Base-by-base conservation (phyloP, 2,888 invertebrate genomes). In the Hedya salicella region DNA sequence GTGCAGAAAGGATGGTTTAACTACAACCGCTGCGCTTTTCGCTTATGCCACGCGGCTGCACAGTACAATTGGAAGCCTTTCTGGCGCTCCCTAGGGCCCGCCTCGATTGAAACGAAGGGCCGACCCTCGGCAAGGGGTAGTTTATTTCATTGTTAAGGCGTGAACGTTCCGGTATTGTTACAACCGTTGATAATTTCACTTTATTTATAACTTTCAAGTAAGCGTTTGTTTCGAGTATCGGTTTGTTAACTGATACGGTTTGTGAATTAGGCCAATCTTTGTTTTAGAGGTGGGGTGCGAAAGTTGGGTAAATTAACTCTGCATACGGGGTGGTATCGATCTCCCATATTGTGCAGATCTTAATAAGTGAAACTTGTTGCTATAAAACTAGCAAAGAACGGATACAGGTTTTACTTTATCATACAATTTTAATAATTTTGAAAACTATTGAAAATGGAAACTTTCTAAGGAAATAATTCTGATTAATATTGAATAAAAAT, bases 141-240 rank as follows among this genome's bases (percentile, higher is more conserved):
- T 79, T 78, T 79, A 79, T 78, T 78, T 77, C 75, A 79, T 78
- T 78, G 79, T 76, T 74, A 76, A 75, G 68, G 71, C 73, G 69
- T 73, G 70, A 69, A 69, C 70, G 63, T 61, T 21, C 49, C 64
- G 62, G 68, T 69, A 70, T 69, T 68, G 68, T 77, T 72, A 68
- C 68, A 66, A 62, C 59, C 69, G 69, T 60, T 69, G 65, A 66
- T 65, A 62, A 62, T 56, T 62, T 52, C 44, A 54, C 42, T 57
- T 62, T 53, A 61, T 71, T 70, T 70, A 63, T 62, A 60, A 59
- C 25, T 65, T 59, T 44, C 39, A 16, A 36, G 48, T 40, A 48
- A 48, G 16, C 5, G 52, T 13, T 36, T 21, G 21, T 13, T 39
- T 21, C 14, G 36, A 2, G 36, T 19, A 25, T 32, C 16, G 36